Percentiles rank a stretch among this genome's conserved stretches.
Conservation (phyloP, 2,888 invertebrate species). For the Cremastinae sp. region DNA sequence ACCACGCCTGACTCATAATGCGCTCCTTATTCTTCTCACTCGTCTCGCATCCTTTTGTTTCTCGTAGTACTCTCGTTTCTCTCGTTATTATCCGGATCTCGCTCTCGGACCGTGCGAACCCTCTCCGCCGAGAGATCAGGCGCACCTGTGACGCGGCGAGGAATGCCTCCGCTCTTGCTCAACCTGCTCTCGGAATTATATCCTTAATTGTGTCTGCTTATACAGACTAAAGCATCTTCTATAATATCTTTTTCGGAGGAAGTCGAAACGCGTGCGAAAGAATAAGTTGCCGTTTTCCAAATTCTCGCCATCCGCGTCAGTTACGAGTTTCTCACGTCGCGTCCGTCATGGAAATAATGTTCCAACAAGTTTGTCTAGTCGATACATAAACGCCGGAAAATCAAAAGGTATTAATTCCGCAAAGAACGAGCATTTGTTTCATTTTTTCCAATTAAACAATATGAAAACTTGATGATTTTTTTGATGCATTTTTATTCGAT, state of each 20-base stretch:
- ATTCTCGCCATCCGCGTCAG: no score
- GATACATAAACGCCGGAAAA: no score
- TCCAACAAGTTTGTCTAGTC: no score
- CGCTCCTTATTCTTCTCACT: conserved; percentile 5
- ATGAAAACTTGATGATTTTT: no score
- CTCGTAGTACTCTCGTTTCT: conserved; percentile 30
- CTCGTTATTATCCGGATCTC: conserved; percentile 29
- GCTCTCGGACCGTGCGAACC: conserved; percentile 57
- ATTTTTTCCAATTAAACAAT: no score
- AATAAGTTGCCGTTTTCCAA: no score
- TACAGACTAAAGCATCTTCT: neutral
- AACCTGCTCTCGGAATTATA: conserved; percentile 31
- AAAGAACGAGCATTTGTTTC: no score
- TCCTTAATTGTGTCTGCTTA: conserved; percentile 26
- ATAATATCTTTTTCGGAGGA: conserved; percentile 5
- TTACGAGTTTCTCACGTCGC: no score
- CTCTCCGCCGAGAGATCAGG: conserved; percentile 64
- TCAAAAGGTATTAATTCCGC: no score
- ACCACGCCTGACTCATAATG: conserved; percentile 35
- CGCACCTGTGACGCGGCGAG: conserved; percentile 44
- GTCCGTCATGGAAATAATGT: no score
- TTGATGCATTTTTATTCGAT: no score
- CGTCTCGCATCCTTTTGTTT: conserved; percentile 15
- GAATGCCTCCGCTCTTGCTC: conserved; percentile 21
- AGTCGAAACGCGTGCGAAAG: no score